Percentiles rank a stretch among this genome's conserved stretches.
Conservation (phyloP, 1,140 invertebrate species). For the Mactra quadrangularis region DNA sequence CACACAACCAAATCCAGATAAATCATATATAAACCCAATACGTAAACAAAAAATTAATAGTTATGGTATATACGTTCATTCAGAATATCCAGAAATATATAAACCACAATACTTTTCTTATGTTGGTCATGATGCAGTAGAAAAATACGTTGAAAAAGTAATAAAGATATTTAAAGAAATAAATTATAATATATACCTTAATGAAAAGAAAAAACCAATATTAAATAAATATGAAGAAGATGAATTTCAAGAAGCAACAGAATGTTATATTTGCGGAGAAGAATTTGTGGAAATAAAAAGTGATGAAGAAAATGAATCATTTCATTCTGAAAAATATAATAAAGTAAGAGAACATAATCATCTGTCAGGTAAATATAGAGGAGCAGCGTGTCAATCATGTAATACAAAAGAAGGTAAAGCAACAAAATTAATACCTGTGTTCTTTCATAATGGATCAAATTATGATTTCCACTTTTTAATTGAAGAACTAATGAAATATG, state of each 20-base stretch:
- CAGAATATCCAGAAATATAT: background rate
- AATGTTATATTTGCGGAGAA: slow-evolving; percentile 56
- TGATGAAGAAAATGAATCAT: too few relatives aligned
- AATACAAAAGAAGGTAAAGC: slow-evolving; percentile 1
- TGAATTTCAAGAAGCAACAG: background rate
- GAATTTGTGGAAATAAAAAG: too few relatives aligned
- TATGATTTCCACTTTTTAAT: slow-evolving; percentile 81
- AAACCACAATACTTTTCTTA: slow-evolving; percentile 4
- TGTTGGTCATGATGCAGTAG: slow-evolving; percentile 9
- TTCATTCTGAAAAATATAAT: background rate
- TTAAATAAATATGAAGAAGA: slow-evolving; percentile 18
- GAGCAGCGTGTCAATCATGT: background rate
- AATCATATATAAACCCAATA: background rate
- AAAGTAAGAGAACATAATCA: slow-evolving; percentile 21
- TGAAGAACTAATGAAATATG: slow-evolving; percentile 67
- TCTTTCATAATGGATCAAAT: slow-evolving; percentile 81
- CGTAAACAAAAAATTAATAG: background rate
- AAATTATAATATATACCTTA: background rate
- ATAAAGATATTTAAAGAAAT: slow-evolving; percentile 4
- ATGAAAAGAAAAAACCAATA: slow-evolving; percentile 19
- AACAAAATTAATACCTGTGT: slow-evolving; percentile 72
- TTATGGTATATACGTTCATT: slow-evolving; percentile 15
- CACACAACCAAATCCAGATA: background rate
- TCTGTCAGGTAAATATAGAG: slow-evolving; percentile 1
- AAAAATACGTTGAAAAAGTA: slow-evolving; percentile 6